Conservation (phyloP, 1,140 invertebrate genomes). For the Hydropsyche tenuis region DNA sequence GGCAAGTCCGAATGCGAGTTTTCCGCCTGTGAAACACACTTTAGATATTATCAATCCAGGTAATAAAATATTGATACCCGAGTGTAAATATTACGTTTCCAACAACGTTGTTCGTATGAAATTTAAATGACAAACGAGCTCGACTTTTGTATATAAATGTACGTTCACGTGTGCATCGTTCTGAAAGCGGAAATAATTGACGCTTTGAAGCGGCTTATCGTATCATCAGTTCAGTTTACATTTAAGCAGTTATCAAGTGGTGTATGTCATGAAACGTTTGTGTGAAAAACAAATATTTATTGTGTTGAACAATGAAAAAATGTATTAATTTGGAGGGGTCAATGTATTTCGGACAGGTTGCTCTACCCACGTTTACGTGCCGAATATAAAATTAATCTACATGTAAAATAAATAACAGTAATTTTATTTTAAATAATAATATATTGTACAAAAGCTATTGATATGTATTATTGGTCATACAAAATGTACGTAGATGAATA, state of each 20-base stretch:
- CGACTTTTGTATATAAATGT: background rate
- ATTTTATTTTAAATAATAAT: too few relatives aligned
- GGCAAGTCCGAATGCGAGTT: conserved; percentile 22
- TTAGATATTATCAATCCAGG: background rate
- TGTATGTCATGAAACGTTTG: background rate
- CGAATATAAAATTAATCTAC: too few relatives aligned
- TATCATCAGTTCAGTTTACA: background rate
- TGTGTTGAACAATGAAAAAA: background rate
- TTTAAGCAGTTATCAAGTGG: background rate
- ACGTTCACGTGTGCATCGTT: background rate
- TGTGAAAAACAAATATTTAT: background rate
- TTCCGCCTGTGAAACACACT: conserved; percentile 19
- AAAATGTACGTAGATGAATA: too few relatives aligned
- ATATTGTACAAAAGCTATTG: too few relatives aligned
- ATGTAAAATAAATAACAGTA: too few relatives aligned
- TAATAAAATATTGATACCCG: background rate
- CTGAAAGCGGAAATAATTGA: conserved; percentile 14
- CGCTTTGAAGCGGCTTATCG: background rate
- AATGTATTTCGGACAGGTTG: conserved; percentile 3
- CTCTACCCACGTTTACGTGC: too few relatives aligned
- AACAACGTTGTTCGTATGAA: background rate
- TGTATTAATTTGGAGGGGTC: background rate
- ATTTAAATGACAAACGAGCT: background rate
- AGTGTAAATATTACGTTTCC: too few relatives aligned
- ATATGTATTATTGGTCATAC: too few relatives aligned